A percentile compares a stretch with the other conserved stretches of the same genome.
Conservation (phyloP, 2,888 invertebrate genomes). For the Andrena praecox region DNA sequence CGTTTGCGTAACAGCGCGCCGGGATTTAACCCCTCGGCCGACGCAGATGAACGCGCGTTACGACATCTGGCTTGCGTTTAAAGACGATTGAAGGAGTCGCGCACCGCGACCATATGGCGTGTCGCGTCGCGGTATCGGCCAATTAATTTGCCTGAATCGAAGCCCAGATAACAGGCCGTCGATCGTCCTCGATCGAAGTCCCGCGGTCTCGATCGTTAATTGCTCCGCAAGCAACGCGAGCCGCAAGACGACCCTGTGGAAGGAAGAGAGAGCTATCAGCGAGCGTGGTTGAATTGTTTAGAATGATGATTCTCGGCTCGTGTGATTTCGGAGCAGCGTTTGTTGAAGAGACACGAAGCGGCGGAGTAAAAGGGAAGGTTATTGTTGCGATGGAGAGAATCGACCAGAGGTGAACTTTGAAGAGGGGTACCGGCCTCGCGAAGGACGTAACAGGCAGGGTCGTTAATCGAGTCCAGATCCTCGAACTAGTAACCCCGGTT, state of each 20-base stretch:
- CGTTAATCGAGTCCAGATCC: slow-evolving; percentile 12
- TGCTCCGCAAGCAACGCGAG: slow-evolving; percentile 42
- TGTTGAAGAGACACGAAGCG: neutral
- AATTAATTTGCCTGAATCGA: slow-evolving; percentile 61
- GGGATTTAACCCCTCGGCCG: slow-evolving; percentile 50
- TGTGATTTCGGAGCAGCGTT: neutral
- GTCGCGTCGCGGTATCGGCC: slow-evolving; percentile 42
- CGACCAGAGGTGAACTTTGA: slow-evolving; percentile 2
- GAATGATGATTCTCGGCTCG: neutral
- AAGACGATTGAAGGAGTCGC: slow-evolving; percentile 37
- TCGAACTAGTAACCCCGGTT: slow-evolving; percentile 59
- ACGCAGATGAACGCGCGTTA: slow-evolving; percentile 51
- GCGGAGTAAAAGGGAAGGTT: slow-evolving; percentile 3
- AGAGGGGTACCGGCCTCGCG: neutral
- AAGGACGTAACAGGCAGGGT: neutral
- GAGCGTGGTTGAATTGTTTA: neutral
- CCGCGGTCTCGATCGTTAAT: slow-evolving; percentile 60
- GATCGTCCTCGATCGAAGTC: slow-evolving; percentile 61
- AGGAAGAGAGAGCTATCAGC: neutral
- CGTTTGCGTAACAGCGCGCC: slow-evolving; percentile 50
- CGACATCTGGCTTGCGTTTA: slow-evolving; percentile 46
- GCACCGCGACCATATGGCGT: slow-evolving; percentile 27
- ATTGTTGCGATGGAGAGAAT: neutral
- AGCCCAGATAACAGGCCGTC: slow-evolving; percentile 50
- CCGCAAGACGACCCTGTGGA: neutral